Evolutionary conservation across 2,888 invertebrate species (phyloP).

Genomic region (Axea sp.): DNA sequence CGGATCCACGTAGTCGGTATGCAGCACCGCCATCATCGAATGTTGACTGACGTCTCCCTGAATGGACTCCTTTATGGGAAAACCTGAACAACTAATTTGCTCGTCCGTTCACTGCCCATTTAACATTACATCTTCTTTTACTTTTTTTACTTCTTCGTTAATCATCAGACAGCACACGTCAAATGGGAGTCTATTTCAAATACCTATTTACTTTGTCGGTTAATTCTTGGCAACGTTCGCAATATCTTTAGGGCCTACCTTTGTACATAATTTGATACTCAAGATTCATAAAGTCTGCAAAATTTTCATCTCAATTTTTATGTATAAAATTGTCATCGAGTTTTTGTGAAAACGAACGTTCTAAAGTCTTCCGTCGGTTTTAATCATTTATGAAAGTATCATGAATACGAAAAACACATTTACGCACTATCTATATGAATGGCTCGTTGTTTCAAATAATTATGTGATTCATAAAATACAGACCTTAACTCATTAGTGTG

Average conservation of each 20-base stretch:
- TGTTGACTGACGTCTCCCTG: constrained; percentile 75
- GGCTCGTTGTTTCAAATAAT: constrained; percentile 11
- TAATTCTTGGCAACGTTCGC: not conserved
- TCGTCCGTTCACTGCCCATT: constrained; percentile 73
- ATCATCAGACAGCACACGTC: constrained; percentile 4
- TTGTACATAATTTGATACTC: constrained; percentile 24
- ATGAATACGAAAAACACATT: not conserved
- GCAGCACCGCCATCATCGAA: constrained; percentile 79
- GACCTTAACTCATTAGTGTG: constrained; percentile 49
- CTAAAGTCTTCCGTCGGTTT: constrained; percentile 43
- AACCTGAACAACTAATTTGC: constrained; percentile 71
- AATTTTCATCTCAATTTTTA: constrained; percentile 2
- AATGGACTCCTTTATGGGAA: constrained; percentile 73
- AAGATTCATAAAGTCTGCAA: not conserved
- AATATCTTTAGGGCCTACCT: constrained; percentile 1
- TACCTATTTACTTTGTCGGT: not conserved
- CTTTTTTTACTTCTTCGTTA: constrained; percentile 7
- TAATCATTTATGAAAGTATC: not conserved
- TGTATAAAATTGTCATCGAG: constrained; percentile 6
- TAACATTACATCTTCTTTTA: constrained; percentile 16
- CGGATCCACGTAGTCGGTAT: constrained; percentile 80
- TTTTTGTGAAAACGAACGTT: constrained; percentile 17
- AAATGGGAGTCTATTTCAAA: constrained; percentile 22
- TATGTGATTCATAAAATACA: constrained; percentile 28
- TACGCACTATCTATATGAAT: not conserved